A percentile compares a stretch with the other conserved stretches of the same genome.
These are phyloP conservation scores for Corythoichthys intestinalis DNA, from an alignment of 2,113 vertebrate genomes.

Conservation along the genomic window DNA sequence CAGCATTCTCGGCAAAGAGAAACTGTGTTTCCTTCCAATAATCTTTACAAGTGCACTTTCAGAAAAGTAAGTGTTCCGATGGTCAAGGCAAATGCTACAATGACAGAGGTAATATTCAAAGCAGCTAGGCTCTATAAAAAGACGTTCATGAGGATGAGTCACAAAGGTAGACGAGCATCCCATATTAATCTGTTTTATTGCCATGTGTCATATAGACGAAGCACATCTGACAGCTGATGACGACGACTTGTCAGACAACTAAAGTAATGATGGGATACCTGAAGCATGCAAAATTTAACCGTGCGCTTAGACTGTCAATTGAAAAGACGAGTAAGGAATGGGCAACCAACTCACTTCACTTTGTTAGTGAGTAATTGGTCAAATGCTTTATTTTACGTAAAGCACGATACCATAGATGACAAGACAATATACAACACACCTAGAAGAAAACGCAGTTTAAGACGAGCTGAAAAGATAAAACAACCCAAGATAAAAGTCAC, in stretches of 20 bases:
- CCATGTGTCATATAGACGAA: constrained; percentile 30
- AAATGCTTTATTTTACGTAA: no score
- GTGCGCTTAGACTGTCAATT: not conserved
- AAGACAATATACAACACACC: no score
- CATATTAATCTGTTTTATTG: constrained; percentile 24
- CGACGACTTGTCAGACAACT: not conserved
- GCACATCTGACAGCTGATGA: constrained; percentile 5
- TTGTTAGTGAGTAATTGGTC: no score
- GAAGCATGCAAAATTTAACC: not conserved
- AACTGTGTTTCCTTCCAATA: constrained; percentile 14
- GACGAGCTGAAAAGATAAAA: no score
- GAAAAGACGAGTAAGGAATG: not conserved
- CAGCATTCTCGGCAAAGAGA: constrained; percentile 26
- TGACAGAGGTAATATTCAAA: constrained; percentile 31
- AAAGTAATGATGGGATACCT: not conserved
- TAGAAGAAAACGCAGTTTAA: no score
- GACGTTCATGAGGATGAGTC: constrained; percentile 24
- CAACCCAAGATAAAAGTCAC: no score
- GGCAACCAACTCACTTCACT: no score
- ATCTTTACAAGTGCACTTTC: constrained; percentile 20
- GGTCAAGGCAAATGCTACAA: constrained; percentile 24
- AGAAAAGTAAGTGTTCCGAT: constrained; percentile 30
- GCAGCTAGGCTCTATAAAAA: constrained; percentile 31
- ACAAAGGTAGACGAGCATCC: constrained; percentile 19
- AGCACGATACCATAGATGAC: no score